These are phyloP conservation scores for Casuarius casuarius DNA, from an alignment of 2,113 vertebrate genomes.

Conservation along the genomic window DNA sequence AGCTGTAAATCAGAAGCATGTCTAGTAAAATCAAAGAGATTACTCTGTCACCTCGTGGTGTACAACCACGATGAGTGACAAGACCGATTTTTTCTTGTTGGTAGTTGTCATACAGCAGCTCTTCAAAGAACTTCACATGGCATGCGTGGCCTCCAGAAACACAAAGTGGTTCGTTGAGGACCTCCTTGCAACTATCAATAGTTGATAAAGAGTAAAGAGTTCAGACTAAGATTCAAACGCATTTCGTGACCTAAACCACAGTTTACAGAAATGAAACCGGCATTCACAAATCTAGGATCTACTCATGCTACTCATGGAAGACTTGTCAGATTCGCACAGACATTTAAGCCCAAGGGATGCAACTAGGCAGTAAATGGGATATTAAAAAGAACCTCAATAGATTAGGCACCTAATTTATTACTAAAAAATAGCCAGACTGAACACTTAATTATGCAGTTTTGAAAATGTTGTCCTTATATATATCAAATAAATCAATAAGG, in stretches of 20 bases:
- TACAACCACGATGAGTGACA: background rate
- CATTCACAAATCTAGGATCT: background rate
- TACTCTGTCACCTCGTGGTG: background rate
- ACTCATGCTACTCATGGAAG: background rate
- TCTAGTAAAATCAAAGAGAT: background rate
- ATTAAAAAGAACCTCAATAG: background rate
- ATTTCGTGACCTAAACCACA: background rate
- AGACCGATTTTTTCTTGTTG: background rate
- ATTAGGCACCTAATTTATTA: background rate
- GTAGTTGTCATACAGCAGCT: background rate
- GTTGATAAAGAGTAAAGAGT: background rate
- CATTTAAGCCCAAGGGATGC: background rate
- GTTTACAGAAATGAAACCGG: background rate
- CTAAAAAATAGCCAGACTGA: background rate
- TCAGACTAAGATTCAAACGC: background rate
- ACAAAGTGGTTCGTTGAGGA: background rate
- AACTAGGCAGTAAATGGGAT: background rate
- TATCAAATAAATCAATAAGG: background rate
- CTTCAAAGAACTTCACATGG: fast-evolving
- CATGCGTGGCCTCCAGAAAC: background rate
- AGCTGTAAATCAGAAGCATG: background rate
- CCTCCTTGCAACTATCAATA: background rate
- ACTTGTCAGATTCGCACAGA: background rate
- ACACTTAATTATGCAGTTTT: background rate
- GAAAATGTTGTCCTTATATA: background rate